Evolutionary conservation across 2,797 vertebrate genomes (phyloP).

Genomic region (Sebastolobus alascanus): DNA sequence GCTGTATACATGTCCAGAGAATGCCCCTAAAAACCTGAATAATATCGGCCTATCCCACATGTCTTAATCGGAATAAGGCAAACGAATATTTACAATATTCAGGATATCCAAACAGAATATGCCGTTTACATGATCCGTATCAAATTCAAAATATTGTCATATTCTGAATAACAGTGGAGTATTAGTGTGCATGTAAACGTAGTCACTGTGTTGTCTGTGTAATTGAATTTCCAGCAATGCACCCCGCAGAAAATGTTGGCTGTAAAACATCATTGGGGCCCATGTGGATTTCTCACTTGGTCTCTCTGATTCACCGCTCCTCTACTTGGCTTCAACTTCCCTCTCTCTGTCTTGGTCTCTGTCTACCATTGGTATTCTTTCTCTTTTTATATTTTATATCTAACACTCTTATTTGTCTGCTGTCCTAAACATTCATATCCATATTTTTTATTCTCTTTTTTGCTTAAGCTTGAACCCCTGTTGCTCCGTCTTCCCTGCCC

Average conservation of each 20-base stretch:
- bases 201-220: conserved; percentile 13
- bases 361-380: neutral
- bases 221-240: conserved; percentile 68
- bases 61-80: too few species aligned
- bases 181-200: too few species aligned
- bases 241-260: conserved; percentile 42
- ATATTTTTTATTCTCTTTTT: neutral
- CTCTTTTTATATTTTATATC: neutral
- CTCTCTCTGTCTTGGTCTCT: neutral
- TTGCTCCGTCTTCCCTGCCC: neutral
- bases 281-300: conserved; percentile 50
- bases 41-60: too few species aligned
- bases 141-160: too few species aligned
- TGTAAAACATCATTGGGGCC: conserved; percentile 51
- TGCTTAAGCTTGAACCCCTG: neutral
- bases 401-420: neutral
- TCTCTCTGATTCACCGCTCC: conserved; percentile 36
- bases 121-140: too few species aligned
- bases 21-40: too few species aligned
- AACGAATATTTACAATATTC: too few species aligned
- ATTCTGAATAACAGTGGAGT: too few species aligned
- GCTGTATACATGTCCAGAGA: too few species aligned
- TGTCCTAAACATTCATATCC: neutral
- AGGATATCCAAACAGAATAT: too few species aligned
- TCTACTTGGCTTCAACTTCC: conserved; percentile 13